Evolutionary conservation across 30 jellyfish, hydroid and myxozoan genomes (phyloP).

Genomic region (Chrysaora quinquecirrha): DNA sequence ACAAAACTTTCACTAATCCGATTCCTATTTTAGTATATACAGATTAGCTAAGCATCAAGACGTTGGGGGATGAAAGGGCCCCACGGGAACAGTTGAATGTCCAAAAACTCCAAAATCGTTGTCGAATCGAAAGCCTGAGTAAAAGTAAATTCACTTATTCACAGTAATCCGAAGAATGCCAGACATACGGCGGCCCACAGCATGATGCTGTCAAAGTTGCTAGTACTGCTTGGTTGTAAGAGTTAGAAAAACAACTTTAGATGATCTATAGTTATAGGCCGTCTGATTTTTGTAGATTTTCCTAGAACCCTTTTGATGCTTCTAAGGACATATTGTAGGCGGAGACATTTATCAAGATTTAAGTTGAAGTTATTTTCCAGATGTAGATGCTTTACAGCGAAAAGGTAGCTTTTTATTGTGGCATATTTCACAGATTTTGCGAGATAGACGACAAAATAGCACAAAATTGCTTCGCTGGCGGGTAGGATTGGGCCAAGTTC

Average conservation of each 20-base stretch:
- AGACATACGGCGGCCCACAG: slow-evolving; percentile 18
- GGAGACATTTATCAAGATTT: background rate
- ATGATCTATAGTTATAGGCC: background rate
- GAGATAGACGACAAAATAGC: slow-evolving; percentile 8
- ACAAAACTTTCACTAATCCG: too few species aligned
- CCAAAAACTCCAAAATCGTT: too few species aligned
- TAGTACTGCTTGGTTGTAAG: background rate
- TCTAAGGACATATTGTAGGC: background rate
- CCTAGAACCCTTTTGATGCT: background rate
- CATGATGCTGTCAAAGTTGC: background rate
- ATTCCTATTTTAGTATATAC: too few species aligned
- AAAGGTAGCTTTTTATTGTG: slow-evolving; percentile 19
- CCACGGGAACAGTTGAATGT: too few species aligned
- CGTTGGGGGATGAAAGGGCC: too few species aligned
- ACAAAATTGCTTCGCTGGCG: background rate
- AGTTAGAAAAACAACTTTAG: background rate
- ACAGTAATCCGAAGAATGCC: slow-evolving; percentile 8
- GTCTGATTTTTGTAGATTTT: background rate
- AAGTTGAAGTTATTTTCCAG: too few species aligned
- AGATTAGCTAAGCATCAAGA: too few species aligned
- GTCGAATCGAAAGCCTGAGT: background rate
- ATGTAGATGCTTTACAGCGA: slow-evolving; percentile 2
- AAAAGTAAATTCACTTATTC: background rate
- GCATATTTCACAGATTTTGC: background rate
- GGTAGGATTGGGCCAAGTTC: background rate